Evolutionary conservation across 2,797 vertebrate species (phyloP), one percentile per base, ranked within the genome.

Genomic region (Poecilia velifera): DNA sequence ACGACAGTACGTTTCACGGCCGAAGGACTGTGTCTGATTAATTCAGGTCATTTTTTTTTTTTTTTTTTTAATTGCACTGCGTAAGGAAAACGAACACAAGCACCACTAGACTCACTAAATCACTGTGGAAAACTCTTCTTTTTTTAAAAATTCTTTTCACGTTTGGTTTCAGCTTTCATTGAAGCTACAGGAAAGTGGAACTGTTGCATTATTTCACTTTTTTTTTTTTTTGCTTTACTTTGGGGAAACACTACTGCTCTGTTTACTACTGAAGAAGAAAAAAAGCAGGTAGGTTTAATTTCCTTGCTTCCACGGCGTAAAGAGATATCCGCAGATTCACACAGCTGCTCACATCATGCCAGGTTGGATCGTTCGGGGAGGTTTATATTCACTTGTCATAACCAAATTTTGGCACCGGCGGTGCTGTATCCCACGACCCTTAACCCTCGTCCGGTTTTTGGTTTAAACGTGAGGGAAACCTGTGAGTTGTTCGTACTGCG

Each of bases 211-310:
- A 45, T 76, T 77, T 5, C 13, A 45, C 53, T 64, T 51, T 51
- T 79, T 59, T 78, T 62, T n/a, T 31, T 82, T 31, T 82, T n/a
- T 12, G 31, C 78, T 89, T 49, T 18, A 49, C 76, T 82, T 47
- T 75, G 57, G 76, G 76, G 34, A 90, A 86, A 88, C 86, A 89
- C 90, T 86, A 86, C 87, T 86, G 85, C 77, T 74, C 90, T 83
- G 88, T 84, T 87, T 87, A 90, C 90, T 91, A 92, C 93, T 93
- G 91, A 93, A 53, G 51, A 53, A 53, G 25, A 46, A 53, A 59
- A 85, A 16, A 87, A 76, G 83, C 88, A 87, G 87, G 80, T 83
- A 39, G 79, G 77, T 70, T 86, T 85, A 72, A 10, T 31, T 81
- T 74, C 72, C 77, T 55, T 25, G 76, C 88, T 90, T 80, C 73